Percentiles rank a stretch among this genome's conserved stretches.
phyloP scores from a whole-genome alignment of 1,140 invertebrate species.

The Medauroidea extradentata region DNA sequence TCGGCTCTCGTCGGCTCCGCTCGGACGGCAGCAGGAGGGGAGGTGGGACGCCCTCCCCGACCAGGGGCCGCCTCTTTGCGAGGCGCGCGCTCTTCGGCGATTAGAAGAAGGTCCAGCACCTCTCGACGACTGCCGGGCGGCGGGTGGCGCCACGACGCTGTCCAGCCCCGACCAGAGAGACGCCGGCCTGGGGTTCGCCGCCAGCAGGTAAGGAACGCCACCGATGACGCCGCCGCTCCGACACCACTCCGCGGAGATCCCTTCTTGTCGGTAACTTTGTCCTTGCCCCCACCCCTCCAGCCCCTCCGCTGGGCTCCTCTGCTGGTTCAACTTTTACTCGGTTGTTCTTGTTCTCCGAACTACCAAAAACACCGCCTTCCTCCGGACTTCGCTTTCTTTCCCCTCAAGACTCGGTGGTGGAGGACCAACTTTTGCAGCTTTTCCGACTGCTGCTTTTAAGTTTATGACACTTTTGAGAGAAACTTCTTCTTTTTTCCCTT shows the following conservation, averaged over 20 bases:
- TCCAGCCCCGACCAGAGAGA: too few relatives aligned
- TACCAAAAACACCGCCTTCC: slow-evolving; percentile 4
- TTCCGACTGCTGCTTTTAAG: slow-evolving; percentile 8
- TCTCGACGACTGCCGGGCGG: slow-evolving; percentile 2
- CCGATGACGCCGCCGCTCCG: too few relatives aligned
- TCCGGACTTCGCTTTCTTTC: slow-evolving; percentile 8
- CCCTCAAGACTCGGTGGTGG: slow-evolving; percentile 1
- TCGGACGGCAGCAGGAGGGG: slow-evolving; percentile 8
- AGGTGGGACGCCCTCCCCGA: slow-evolving; percentile 6
- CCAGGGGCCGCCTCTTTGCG: slow-evolving; percentile 1
- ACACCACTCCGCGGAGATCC: too few relatives aligned
- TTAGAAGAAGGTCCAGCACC: neutral
- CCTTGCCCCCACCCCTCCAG: neutral
- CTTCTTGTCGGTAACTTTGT: neutral
- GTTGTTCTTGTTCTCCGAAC: slow-evolving; percentile 12
- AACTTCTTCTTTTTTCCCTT: neutral
- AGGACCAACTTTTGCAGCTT: slow-evolving; percentile 12
- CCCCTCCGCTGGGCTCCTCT: neutral
- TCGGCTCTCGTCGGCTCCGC: slow-evolving; percentile 11
- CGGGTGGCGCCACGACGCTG: too few relatives aligned
- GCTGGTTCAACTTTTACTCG: slow-evolving; percentile 8
- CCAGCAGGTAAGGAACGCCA: too few relatives aligned
- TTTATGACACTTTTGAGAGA: slow-evolving; percentile 21
- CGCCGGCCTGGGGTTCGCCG: too few relatives aligned
- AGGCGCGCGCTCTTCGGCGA: neutral